Percentiles rank a stretch among this genome's conserved stretches.
Evolutionary conservation across 2,797 vertebrate species (phyloP).

Genomic region (Chelon auratus): DNA sequence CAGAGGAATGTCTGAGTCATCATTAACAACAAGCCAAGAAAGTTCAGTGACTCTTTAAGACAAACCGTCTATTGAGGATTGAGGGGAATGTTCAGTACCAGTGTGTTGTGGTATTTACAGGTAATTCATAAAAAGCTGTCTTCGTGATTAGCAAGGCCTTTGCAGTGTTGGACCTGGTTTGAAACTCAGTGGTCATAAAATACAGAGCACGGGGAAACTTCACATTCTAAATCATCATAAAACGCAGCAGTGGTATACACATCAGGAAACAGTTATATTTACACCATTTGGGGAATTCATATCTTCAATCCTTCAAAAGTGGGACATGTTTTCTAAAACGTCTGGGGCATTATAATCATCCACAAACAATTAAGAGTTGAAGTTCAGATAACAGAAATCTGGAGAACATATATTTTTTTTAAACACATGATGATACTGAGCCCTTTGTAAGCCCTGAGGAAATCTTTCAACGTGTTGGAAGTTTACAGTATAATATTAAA

Average conservation of each 20-base stretch:
- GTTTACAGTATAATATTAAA: slow-evolving; percentile 3
- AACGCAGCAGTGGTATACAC: slow-evolving; percentile 53
- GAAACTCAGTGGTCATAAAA: slow-evolving; percentile 58
- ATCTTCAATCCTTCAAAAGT: slow-evolving; percentile 19
- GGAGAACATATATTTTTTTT: background rate
- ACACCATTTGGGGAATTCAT: slow-evolving; percentile 53
- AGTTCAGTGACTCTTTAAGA: background rate
- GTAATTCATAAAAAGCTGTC: slow-evolving; percentile 24
- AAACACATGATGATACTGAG: slow-evolving; percentile 10
- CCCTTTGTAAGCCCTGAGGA: slow-evolving; percentile 29
- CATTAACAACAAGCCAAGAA: background rate
- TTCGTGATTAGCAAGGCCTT: slow-evolving; percentile 44
- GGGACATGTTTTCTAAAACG: background rate
- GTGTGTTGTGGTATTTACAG: slow-evolving; percentile 37
- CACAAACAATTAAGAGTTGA: background rate
- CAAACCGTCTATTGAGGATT: slow-evolving; percentile 9
- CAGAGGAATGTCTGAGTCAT: slow-evolving; percentile 42
- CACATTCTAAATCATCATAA: slow-evolving; percentile 53
- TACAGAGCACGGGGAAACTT: slow-evolving; percentile 43
- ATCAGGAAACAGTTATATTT: slow-evolving; percentile 55
- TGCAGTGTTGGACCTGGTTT: slow-evolving; percentile 47
- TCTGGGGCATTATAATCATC: background rate
- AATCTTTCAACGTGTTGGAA: background rate
- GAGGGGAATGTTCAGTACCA: slow-evolving; percentile 33
- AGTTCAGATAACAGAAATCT: background rate